Conservation (phyloP, 2,797 vertebrate genomes). For the Epinephelus awoara region DNA sequence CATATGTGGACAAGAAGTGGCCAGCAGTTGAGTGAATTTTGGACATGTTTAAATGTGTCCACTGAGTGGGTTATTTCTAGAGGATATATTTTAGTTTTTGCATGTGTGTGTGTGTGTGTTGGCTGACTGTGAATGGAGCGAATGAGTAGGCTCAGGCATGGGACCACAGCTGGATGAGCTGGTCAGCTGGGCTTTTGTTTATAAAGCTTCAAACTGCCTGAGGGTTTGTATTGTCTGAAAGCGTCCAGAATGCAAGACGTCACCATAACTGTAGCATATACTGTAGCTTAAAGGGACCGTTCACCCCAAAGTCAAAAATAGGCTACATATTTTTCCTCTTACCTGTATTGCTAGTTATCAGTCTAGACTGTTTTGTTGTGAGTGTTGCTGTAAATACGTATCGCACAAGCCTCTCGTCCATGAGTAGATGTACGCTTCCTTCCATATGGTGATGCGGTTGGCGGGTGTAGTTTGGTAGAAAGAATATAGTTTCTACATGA, state of each 20-base stretch:
- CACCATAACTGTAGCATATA: constrained; percentile 33
- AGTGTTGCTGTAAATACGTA: too few species aligned
- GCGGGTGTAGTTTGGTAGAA: too few species aligned
- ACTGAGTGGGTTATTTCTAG: constrained; percentile 42
- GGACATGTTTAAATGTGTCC: constrained; percentile 37
- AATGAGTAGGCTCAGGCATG: constrained; percentile 54
- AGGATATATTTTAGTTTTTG: constrained; percentile 47
- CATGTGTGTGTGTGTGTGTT: constrained; percentile 32
- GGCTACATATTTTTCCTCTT: too few species aligned
- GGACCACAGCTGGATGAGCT: constrained; percentile 82
- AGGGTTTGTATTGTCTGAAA: constrained; percentile 69
- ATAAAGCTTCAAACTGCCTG: constrained; percentile 55
- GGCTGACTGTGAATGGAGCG: constrained; percentile 64
- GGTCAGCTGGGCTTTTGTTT: constrained; percentile 77
- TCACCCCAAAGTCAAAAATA: too few species aligned
- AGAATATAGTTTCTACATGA: too few species aligned
- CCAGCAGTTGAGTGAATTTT: constrained; percentile 1
- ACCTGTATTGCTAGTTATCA: too few species aligned
- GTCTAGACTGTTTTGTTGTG: too few species aligned
- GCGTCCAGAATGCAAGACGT: constrained; percentile 28
- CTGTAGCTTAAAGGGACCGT: background rate
- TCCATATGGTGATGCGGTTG: too few species aligned
- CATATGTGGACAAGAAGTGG: constrained; percentile 12
- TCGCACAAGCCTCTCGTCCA: too few species aligned
- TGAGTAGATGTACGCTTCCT: too few species aligned